Conservation (phyloP, 2,113 vertebrate genomes). For the Campylomormyrus tamandua region DNA sequence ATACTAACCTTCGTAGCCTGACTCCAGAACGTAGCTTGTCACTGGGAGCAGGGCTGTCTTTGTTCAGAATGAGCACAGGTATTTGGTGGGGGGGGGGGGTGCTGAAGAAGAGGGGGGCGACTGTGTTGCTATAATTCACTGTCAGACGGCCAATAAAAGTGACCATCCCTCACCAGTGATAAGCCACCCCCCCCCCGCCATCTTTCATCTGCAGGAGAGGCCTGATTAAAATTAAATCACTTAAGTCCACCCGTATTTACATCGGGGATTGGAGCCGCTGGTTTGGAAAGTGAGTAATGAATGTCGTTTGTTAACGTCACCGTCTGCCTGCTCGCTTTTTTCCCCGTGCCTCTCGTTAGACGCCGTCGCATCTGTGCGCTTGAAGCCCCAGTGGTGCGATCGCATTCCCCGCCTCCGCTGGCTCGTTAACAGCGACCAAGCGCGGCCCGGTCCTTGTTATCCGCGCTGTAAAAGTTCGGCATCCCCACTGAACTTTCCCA, state of each 20-base stretch:
- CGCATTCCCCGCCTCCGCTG: slow-evolving; percentile 57
- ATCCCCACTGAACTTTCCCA: background rate
- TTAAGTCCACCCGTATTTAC: slow-evolving; percentile 46
- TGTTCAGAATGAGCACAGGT: background rate
- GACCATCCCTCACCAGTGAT: slow-evolving; percentile 27
- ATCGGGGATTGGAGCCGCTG: slow-evolving; percentile 50
- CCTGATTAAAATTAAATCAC: slow-evolving; percentile 49
- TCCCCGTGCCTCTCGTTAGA: slow-evolving; percentile 38
- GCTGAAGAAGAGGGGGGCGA: slow-evolving; percentile 21
- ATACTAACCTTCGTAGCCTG: background rate
- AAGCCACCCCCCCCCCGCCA: slow-evolving; percentile 19
- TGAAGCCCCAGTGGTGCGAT: slow-evolving; percentile 60
- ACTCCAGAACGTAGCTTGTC: background rate
- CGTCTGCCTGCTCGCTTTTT: slow-evolving; percentile 42
- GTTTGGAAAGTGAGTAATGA: slow-evolving; percentile 66
- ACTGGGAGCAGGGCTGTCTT: background rate
- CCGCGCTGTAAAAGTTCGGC: slow-evolving; percentile 41
- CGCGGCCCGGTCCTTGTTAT: slow-evolving; percentile 54
- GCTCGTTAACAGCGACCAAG: slow-evolving; percentile 56
- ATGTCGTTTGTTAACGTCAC: slow-evolving; percentile 67
- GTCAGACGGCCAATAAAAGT: slow-evolving; percentile 39
- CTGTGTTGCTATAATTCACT: slow-evolving; percentile 38
- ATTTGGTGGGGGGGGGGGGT: background rate
- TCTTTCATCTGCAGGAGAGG: slow-evolving; percentile 36
- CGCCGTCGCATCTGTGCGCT: slow-evolving; percentile 44